A percentile compares a stretch with the other conserved stretches of the same genome.
Evolutionary conservation across 2,113 vertebrate species (phyloP).

Genomic region (Oreocharis arfaki): DNA sequence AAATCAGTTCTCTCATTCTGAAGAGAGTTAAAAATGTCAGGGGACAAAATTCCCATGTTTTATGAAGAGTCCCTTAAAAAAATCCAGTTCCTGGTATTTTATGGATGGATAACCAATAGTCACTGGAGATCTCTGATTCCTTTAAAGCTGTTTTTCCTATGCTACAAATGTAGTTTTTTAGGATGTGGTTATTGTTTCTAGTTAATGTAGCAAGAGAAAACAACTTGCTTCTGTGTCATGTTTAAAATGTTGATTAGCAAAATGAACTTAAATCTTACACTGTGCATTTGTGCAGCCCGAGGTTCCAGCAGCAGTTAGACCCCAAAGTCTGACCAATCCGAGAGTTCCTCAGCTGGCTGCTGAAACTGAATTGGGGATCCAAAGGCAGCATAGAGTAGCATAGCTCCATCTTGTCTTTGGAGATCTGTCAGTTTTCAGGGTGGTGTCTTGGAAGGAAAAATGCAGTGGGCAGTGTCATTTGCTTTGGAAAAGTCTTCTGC

Average conservation of each 20-base stretch:
- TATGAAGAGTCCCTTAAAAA: background rate
- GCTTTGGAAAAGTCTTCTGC: background rate
- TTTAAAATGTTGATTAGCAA: background rate
- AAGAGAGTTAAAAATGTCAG: background rate
- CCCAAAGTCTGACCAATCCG: fast-evolving
- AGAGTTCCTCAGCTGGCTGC: background rate
- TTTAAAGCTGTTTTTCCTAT: background rate
- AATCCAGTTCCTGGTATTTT: background rate
- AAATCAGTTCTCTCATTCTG: background rate
- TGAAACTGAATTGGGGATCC: background rate
- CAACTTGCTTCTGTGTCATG: background rate
- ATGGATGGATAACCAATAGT: background rate
- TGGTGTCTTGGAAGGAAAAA: background rate
- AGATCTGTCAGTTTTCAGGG: background rate
- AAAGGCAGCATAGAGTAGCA: background rate
- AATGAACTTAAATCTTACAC: background rate
- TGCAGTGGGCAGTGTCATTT: background rate
- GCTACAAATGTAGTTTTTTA: background rate
- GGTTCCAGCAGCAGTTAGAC: background rate
- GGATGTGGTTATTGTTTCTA: background rate
- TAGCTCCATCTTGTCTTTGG: background rate
- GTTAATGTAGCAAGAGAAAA: background rate
- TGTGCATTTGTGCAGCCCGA: background rate
- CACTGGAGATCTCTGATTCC: background rate
- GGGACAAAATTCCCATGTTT: background rate